Percentiles rank a stretch among this genome's conserved stretches.
phyloP scores from a whole-genome alignment of 2,797 vertebrate species.

The Premnoplex brunnescens region DNA sequence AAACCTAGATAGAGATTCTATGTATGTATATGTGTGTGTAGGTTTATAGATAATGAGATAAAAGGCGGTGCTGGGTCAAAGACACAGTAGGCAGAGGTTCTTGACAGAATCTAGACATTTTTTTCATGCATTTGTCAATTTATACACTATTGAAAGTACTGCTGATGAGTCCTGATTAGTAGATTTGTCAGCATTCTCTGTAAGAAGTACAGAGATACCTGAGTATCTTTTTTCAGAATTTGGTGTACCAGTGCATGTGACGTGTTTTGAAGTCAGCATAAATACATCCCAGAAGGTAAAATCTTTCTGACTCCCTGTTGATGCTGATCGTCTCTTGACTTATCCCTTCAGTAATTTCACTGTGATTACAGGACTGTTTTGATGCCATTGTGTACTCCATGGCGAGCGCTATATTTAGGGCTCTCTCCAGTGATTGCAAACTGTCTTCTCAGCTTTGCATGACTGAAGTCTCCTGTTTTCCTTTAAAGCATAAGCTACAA shows the following conservation, averaged over 20 bases:
- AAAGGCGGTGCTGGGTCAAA: neutral
- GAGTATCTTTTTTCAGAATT: neutral
- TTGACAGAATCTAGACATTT: neutral
- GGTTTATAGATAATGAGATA: neutral
- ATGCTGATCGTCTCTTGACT: neutral
- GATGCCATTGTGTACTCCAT: neutral
- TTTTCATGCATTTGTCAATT: neutral
- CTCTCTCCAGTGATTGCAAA: neutral
- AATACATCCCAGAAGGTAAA: neutral
- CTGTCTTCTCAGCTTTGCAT: neutral
- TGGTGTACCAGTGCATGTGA: neutral
- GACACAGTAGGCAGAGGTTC: neutral
- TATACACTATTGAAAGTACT: neutral
- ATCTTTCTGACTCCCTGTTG: neutral
- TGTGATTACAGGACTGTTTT: neutral
- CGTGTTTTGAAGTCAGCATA: neutral
- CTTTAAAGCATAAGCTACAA: neutral
- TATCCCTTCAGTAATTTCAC: neutral
- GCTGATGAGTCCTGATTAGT: neutral
- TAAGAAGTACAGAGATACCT: neutral
- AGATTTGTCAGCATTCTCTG: neutral
- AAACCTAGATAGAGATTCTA: neutral
- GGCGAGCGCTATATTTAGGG: neutral
- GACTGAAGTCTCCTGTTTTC: neutral
- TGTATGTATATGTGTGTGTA: neutral